These are phyloP conservation scores for Hestina assimilis DNA, from an alignment of 1,140 invertebrate species.

Conservation along the genomic window DNA sequence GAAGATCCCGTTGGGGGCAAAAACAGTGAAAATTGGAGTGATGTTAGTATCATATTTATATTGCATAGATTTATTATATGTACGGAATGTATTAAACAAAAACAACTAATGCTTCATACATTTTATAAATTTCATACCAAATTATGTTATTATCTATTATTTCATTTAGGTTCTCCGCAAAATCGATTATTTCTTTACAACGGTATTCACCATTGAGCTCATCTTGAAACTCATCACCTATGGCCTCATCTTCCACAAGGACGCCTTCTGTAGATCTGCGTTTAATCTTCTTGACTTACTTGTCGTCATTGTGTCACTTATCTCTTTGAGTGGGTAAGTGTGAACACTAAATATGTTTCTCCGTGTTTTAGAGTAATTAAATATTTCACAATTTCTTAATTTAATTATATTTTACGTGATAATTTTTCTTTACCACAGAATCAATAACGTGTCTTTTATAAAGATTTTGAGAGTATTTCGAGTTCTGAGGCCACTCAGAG, in stretches of 20 bases:
- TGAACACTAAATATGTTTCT: no score
- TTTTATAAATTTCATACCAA: no score
- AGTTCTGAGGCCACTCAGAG: conserved; percentile 98
- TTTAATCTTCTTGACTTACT: conserved; percentile 97
- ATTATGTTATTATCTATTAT: not conserved
- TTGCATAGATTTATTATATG: not conserved
- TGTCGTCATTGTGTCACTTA: conserved; percentile 95
- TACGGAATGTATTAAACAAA: no score
- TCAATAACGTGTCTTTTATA: conserved; percentile 43
- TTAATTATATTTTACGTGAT: not conserved
- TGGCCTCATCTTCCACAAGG: conserved; percentile 89
- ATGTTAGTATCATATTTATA: conserved; percentile 38
- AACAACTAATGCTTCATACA: no score
- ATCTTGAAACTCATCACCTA: conserved; percentile 97
- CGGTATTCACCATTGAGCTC: conserved; percentile 99
- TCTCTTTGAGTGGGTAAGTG: conserved; percentile 92
- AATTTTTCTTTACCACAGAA: conserved; percentile 27
- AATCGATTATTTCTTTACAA: conserved; percentile 99
- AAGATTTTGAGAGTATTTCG: conserved; percentile 99
- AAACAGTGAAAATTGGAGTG: conserved; percentile 67
- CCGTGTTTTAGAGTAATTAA: not conserved
- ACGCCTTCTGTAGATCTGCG: conserved; percentile 91
- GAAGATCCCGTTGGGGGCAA: conserved; percentile 94
- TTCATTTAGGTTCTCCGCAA: conserved; percentile 90
- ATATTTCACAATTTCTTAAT: no score